phyloP scores from a whole-genome alignment of 2,888 invertebrate genomes.

The Apamea monoglypha region DNA sequence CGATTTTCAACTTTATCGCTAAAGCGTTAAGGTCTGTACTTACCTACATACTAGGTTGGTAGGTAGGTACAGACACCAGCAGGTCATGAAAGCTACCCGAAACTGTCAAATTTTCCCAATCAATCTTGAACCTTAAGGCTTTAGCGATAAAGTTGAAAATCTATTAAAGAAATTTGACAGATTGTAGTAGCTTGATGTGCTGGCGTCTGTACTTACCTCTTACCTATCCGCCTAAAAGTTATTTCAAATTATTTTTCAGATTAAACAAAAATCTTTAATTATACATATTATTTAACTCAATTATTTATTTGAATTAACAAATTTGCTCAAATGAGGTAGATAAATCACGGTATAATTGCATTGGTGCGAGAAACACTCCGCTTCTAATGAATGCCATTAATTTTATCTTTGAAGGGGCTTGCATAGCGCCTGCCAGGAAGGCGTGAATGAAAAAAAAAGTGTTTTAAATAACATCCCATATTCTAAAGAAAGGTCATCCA shows the following conservation, averaged over 20 bases:
- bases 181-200: too few relatives aligned
- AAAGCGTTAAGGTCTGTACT: too few relatives aligned
- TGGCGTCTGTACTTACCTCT: not conserved
- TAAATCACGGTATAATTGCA: conserved; percentile 74
- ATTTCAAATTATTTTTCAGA: not conserved
- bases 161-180: too few relatives aligned
- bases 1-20: too few relatives aligned
- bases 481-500: not conserved
- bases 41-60: too few relatives aligned
- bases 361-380: conserved; percentile 48
- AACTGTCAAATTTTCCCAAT: too few relatives aligned
- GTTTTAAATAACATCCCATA: not conserved
- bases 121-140: too few relatives aligned
- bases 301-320: conserved; percentile 69
- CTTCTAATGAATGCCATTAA: conserved; percentile 71
- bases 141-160: too few relatives aligned
- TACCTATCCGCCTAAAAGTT: not conserved
- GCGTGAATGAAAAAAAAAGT: conserved; percentile 18
- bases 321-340: conserved; percentile 71
- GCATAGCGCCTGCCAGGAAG: conserved; percentile 41
- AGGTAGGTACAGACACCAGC: too few relatives aligned
- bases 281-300: conserved; percentile 3
- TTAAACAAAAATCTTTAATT: not conserved
- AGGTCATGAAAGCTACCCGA: too few relatives aligned
- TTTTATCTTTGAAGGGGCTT: conserved; percentile 68